These are phyloP conservation scores for Phylloscopus whistleri DNA, from an alignment of 2,113 vertebrate genomes.

Conservation along the genomic window DNA sequence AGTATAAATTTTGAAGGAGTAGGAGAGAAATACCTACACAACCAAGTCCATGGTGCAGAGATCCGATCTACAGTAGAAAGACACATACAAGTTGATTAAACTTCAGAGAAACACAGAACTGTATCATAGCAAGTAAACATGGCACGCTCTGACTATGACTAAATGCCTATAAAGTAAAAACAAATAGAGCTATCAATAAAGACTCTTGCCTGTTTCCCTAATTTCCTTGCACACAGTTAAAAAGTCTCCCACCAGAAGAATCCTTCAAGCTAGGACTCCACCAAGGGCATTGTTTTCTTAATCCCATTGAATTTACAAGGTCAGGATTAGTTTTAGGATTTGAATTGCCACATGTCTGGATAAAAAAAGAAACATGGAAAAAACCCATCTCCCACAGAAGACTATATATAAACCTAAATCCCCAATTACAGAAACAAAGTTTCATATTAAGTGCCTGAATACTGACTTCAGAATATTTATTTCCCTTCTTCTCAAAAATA, in stretches of 20 bases:
- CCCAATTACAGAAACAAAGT: background rate
- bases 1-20: background rate
- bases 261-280: background rate
- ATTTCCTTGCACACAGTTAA: background rate
- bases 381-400: background rate
- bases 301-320: background rate
- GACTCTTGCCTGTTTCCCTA: background rate
- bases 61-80: constrained; percentile 86
- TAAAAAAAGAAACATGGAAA: background rate
- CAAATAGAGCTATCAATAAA: constrained; percentile 39
- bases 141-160: constrained; percentile 28
- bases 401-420: background rate
- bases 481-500: background rate
- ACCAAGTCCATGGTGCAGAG: constrained; percentile 93
- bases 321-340: constrained; percentile 8
- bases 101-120: constrained; percentile 58
- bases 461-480: background rate
- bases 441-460: background rate
- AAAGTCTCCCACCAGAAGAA: background rate
- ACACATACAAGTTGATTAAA: constrained; percentile 66
- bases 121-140: constrained; percentile 55
- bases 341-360: background rate
- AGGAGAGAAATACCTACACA: constrained; percentile 85
- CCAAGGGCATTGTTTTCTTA: background rate
- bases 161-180: constrained; percentile 57